Percentiles rank a stretch among this genome's conserved stretches.
phyloP scores from a whole-genome alignment of 2,888 invertebrate genomes.

The Nomada lathburiana region DNA sequence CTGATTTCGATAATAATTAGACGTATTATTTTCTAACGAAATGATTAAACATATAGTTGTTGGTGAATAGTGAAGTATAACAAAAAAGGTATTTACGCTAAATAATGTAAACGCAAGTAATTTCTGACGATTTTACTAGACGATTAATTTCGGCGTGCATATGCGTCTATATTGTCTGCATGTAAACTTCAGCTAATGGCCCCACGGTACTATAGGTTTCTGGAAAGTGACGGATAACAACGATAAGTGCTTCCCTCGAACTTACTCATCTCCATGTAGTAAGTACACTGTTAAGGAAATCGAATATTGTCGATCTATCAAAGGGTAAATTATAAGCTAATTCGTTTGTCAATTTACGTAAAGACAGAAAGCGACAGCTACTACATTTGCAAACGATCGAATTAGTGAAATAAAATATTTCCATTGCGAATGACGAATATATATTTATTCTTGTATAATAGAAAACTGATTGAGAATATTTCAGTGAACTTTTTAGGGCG shows the following conservation, averaged over 20 bases:
- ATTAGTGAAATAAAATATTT: no score
- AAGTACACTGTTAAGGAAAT: slow-evolving; percentile 15
- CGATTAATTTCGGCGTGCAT: slow-evolving; percentile 11
- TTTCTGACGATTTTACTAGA: slow-evolving; percentile 13
- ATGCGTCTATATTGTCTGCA: background rate
- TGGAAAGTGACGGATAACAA: slow-evolving; percentile 31
- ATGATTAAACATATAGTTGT: background rate
- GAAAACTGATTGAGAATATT: background rate
- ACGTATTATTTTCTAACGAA: background rate
- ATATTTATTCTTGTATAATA: background rate
- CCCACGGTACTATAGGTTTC: slow-evolving; percentile 20
- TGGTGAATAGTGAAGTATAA: background rate
- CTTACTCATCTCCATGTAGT: background rate
- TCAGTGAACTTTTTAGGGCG: background rate
- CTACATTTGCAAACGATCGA: no score
- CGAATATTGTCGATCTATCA: background rate
- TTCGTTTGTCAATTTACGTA: background rate
- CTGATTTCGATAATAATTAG: background rate
- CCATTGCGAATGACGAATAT: background rate
- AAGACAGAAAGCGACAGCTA: no score
- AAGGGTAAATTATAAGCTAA: background rate
- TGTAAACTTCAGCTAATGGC: slow-evolving; percentile 29
- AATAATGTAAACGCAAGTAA: background rate
- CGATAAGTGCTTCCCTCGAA: slow-evolving; percentile 20
- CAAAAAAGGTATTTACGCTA: no score